Base-by-base conservation (phyloP, 2,888 invertebrate genomes). In the Lagria hirta region DNA sequence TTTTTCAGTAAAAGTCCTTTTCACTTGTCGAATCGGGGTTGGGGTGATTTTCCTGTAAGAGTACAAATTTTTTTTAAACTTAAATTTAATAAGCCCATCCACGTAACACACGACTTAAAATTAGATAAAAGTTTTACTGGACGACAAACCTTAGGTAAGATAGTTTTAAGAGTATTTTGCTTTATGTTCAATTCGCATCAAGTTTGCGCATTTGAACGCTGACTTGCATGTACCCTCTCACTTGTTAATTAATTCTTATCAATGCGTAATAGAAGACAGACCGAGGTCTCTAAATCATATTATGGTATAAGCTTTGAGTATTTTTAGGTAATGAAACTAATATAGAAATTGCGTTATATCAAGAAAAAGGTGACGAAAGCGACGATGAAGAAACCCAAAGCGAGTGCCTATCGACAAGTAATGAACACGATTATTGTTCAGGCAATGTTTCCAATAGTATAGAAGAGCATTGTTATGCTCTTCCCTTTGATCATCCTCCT, bases 41-140 rank as follows among this genome's bases (percentile, higher is more conserved):
- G 94, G 94, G 94, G 94, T 6, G 93, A 94, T 74, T 94, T 94
- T 73, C 88, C 89, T 0, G 77, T 92, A 3, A 74, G 86, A 33
- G 78, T 92, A 2, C 87, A 89, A 66, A 73, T 94, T 1, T 86
- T 85, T 69, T 94, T 94, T 66, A 74, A 79, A 21, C 82, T 85
- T 40, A 67, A 75, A 4, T 69, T 83, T 8, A 89, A 93, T 68
- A 84, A 88, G 47, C 87, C 90, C 0, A 81, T 88, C 15, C 82
- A 86, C 54, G 73, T 94, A 7, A 80, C 86, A 35, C 94, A 94
- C 69, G 79, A 82, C 57, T 75, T 91, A 55, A 83, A 88, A 62
- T 73, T 94, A 49, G 93, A 94, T 69, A 77, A 85, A 50, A 84
- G 86, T 15, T 85, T 84, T 61, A 87, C 88, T 1, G 93, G 93